A percentile compares a stretch with the other conserved stretches of the same genome.
Evolutionary conservation across 2,797 vertebrate genomes (phyloP).

Genomic region (Diplodus sargus): DNA sequence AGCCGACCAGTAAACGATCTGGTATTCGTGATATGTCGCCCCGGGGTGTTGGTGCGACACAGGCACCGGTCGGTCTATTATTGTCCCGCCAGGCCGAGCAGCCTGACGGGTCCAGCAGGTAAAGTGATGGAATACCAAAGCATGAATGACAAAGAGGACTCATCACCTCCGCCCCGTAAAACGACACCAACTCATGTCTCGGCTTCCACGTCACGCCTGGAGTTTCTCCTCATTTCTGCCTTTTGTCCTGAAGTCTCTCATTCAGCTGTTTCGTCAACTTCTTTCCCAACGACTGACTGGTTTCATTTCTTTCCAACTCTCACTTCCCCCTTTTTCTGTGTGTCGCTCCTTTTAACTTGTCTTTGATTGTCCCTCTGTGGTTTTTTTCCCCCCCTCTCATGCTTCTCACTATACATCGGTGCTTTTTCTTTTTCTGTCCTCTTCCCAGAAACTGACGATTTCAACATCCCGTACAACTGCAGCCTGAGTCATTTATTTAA

Average conservation of each 20-base stretch:
- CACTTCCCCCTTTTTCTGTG: constrained; percentile 23
- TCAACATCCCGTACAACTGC: constrained; percentile 14
- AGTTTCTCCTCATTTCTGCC: constrained; percentile 22
- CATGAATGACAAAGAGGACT: constrained; percentile 32
- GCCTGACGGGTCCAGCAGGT: constrained; percentile 68
- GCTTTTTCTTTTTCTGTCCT: not conserved
- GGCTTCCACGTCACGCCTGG: not conserved
- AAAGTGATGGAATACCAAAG: constrained; percentile 43
- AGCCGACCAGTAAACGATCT: constrained; percentile 3
- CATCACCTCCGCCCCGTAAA: not conserved
- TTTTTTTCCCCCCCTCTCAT: not conserved
- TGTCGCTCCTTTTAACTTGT: constrained; percentile 17
- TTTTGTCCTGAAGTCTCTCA: not conserved
- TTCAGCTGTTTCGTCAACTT: not conserved
- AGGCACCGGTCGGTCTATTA: constrained; percentile 13
- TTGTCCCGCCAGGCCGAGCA: constrained; percentile 40
- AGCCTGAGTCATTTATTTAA: constrained; percentile 43
- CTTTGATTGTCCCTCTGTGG: not conserved
- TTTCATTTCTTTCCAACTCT: constrained; percentile 21
- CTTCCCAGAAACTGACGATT: constrained; percentile 36
- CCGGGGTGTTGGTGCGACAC: constrained; percentile 30
- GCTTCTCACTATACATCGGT: not conserved
- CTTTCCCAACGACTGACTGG: not conserved
- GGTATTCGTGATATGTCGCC: constrained; percentile 61
- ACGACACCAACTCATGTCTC: not conserved